Percentiles rank a stretch among this genome's conserved stretches.
These are phyloP conservation scores for Oligia fasciuncula DNA, from an alignment of 2,888 invertebrate genomes.

Conservation along the genomic window DNA sequence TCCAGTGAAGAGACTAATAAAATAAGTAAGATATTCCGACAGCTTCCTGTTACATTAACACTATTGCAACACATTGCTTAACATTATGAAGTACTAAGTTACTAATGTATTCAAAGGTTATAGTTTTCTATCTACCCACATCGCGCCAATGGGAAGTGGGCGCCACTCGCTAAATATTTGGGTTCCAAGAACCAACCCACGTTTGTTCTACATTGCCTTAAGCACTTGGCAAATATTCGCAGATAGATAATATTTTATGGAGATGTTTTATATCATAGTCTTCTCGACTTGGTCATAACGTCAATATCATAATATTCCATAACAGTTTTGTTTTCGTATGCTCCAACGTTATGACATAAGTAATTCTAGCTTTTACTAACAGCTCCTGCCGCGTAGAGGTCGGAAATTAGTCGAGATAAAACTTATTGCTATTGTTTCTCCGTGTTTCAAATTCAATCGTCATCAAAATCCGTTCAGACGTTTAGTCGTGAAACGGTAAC, in stretches of 20 bases:
- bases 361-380: not conserved
- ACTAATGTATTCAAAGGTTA: constrained; percentile 71
- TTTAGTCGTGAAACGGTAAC: not conserved
- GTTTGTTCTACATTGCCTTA: constrained; percentile 79
- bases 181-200: constrained; percentile 74
- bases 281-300: constrained; percentile 10
- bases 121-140: constrained; percentile 76
- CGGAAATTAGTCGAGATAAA: not conserved
- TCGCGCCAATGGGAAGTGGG: constrained; percentile 73
- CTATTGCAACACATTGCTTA: constrained; percentile 48
- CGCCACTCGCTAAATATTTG: constrained; percentile 78
- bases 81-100: constrained; percentile 45
- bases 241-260: constrained; percentile 22
- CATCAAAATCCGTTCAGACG: no score
- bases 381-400: not conserved
- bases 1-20: constrained; percentile 16
- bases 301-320: constrained; percentile 14
- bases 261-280: constrained; percentile 8
- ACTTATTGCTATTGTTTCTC: not conserved
- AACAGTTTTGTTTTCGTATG: constrained; percentile 19
- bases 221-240: constrained; percentile 63
- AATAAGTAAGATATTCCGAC: constrained; percentile 26
- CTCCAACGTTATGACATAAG: not conserved
- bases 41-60: constrained; percentile 39
- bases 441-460: not conserved